Conservation (phyloP, 2,888 invertebrate species). For the Erebia epiphron region DNA sequence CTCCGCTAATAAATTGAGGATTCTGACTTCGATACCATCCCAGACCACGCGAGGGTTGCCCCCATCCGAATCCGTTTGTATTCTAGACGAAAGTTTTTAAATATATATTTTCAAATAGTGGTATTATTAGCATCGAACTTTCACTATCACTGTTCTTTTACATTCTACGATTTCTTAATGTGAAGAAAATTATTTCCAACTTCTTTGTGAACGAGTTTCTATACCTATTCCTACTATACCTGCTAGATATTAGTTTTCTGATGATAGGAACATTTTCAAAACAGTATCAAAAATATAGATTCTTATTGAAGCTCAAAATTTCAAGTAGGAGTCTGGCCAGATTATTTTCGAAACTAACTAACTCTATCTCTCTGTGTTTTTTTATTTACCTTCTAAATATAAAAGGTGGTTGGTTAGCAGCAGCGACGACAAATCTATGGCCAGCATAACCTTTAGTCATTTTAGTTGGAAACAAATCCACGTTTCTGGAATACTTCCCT, state of each 20-base stretch:
- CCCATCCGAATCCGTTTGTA: slow-evolving; percentile 71
- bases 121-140: neutral
- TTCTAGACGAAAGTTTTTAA: slow-evolving; percentile 48
- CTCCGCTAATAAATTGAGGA: slow-evolving; percentile 84
- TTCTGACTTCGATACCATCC: slow-evolving; percentile 90
- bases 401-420: slow-evolving; percentile 89
- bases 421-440: slow-evolving; percentile 87
- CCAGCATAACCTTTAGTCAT: slow-evolving; percentile 87
- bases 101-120: neutral
- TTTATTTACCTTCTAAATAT: slow-evolving; percentile 84
- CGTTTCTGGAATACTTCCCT: slow-evolving; percentile 83
- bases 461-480: slow-evolving; percentile 87
- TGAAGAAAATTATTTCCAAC: too few species aligned
- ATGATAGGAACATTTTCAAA: too few species aligned
- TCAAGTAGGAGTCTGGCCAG: neutral
- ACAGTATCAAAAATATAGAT: too few species aligned
- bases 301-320: neutral
- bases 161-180: too few species aligned
- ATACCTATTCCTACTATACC: too few species aligned
- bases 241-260: too few species aligned
- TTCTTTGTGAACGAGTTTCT: too few species aligned
- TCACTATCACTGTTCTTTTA: too few species aligned
- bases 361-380: neutral
- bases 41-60: slow-evolving; percentile 76
- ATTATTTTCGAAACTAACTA: neutral